Evolutionary conservation across 1,140 invertebrate genomes (phyloP), one percentile per base, ranked within the genome.

Genomic region (Leptinotarsa lineolata): DNA sequence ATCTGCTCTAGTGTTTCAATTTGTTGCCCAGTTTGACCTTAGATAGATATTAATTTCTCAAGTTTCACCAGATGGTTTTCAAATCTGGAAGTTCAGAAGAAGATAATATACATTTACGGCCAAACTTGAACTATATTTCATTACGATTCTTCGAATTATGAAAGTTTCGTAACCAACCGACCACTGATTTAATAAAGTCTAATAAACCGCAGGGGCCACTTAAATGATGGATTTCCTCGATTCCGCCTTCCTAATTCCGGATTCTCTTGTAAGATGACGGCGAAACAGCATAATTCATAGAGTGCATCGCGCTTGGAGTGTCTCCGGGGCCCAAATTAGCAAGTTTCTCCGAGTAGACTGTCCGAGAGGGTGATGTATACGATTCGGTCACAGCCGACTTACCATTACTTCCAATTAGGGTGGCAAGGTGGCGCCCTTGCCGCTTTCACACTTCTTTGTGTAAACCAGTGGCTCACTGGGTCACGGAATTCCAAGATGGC

Each of bases 321-420:
- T 72, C 76, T 74, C 77, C 2, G 45, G 76, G 72, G 77, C 24
- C 74, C 73, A 79, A 79, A 79, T 79, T 79, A 79, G 73, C 76
- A 77, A 79, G 75, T 79, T 79, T 73, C 72, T 73, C 68, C 48
- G 60, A 68, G 48, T 71, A 68, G 21, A 64, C 72, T 75, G 77
- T 79, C 77, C 71, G n/a, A 61, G 65, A 61, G 58, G 73, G 77
- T 78, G 77, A 78, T 78, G 77, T 77, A 78, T 78, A 74, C 70
- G 73, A 67, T 58, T 73, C 72, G 77, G 76, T 77, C 77, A 78
- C 73, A 77, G 65, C 74, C 72, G 74, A 74, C 72, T 77, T 66
- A 69, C 76, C 78, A 79, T 79, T 79, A 79, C 69, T 79, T 77
- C 78, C 72, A 79, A 79, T 79, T 79, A 79, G 70, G 70, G 46